A percentile compares a stretch with the other conserved stretches of the same genome.
Conservation (phyloP, 2,797 vertebrate genomes). For the Chaenodraco wilsoni region DNA sequence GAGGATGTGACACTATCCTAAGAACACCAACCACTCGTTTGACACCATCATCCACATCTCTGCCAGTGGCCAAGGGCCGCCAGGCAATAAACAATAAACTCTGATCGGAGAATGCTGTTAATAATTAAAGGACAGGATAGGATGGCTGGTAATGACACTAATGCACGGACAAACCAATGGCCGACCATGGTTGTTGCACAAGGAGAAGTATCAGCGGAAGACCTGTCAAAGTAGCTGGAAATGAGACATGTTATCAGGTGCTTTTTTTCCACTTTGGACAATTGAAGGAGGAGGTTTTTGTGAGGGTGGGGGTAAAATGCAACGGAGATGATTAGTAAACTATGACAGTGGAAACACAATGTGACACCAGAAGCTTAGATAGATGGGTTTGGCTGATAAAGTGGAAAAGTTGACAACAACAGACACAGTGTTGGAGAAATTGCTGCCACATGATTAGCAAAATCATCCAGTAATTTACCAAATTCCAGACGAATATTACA, state of each 20-base stretch:
- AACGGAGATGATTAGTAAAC: constrained; percentile 29
- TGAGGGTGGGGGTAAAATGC: neutral
- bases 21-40: constrained; percentile 65
- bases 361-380: constrained; percentile 34
- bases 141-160: constrained; percentile 81
- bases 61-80: constrained; percentile 56
- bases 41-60: constrained; percentile 68
- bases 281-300: constrained; percentile 37
- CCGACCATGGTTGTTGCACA: constrained; percentile 56
- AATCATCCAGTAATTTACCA: neutral
- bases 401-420: constrained; percentile 39
- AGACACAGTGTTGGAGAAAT: constrained; percentile 20
- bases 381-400: constrained; percentile 25
- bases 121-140: constrained; percentile 85
- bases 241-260: constrained; percentile 75
- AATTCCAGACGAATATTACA: neutral
- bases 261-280: constrained; percentile 67
- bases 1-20: constrained; percentile 58
- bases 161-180: constrained; percentile 75
- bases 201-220: constrained; percentile 74
- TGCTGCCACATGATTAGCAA: constrained; percentile 4
- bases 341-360: constrained; percentile 55
- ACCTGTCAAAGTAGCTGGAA: constrained; percentile 73
- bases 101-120: constrained; percentile 79
- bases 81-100: constrained; percentile 85